Evolutionary conservation across 2,888 invertebrate genomes (phyloP).

Genomic region (Scaptomyza cyrtandrae): DNA sequence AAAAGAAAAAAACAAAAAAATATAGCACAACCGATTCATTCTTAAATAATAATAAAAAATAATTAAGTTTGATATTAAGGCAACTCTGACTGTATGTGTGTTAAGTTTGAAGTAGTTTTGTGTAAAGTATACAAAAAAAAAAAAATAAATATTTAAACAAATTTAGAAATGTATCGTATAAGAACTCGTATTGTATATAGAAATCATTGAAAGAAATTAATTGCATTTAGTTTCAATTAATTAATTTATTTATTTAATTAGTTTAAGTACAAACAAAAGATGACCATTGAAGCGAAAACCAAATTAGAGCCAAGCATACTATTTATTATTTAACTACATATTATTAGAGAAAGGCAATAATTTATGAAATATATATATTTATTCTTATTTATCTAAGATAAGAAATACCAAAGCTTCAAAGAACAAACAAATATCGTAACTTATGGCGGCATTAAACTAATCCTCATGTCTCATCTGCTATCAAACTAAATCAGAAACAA

Average conservation of each 20-base stretch:
- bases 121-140: slow-evolving; percentile 42
- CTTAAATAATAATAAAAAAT: slow-evolving; percentile 21
- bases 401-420: slow-evolving; percentile 41
- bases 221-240: neutral
- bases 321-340: slow-evolving; percentile 21
- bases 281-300: slow-evolving; percentile 41
- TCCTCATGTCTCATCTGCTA: slow-evolving; percentile 17
- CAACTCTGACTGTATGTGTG: slow-evolving; percentile 71
- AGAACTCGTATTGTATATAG: slow-evolving; percentile 41
- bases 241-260: slow-evolving; percentile 1
- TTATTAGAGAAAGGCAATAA: slow-evolving; percentile 4
- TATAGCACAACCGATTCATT: slow-evolving; percentile 46
- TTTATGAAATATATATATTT: slow-evolving; percentile 29
- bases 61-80: slow-evolving; percentile 46
- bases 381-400: slow-evolving; percentile 7
- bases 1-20: too few species aligned
- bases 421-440: slow-evolving; percentile 26
- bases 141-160: slow-evolving; percentile 21
- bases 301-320: slow-evolving; percentile 57
- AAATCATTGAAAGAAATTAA: slow-evolving; percentile 8
- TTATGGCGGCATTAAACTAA: slow-evolving; percentile 22
- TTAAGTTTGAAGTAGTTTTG: slow-evolving; percentile 69
- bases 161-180: slow-evolving; percentile 39
- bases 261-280: slow-evolving; percentile 11
- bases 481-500: slow-evolving; percentile 19